Base-by-base conservation (phyloP, 2,888 invertebrate genomes). In the Orthosia gothica region DNA sequence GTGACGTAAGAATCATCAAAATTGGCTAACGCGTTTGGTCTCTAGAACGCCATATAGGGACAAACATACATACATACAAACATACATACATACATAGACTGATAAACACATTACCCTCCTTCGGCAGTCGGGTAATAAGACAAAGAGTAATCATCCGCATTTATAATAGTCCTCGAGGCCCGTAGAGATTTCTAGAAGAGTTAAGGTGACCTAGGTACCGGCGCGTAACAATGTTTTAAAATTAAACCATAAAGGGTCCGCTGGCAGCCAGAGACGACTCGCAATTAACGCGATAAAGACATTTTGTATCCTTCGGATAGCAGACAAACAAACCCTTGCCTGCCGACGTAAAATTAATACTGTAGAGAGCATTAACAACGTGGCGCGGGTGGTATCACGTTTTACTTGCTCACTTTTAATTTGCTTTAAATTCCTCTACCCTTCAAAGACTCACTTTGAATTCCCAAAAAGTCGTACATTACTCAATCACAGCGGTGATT, bases 201-300 rank as follows among this genome's bases (percentile, higher is more conserved):
- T 69, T 73, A 72, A 76, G 76, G 62, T 72, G 77, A 77, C 73
- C 75, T 82, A 84, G 72, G 79, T 78, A 85, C 81, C 82, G 76
- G 82, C 82, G 81, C 81, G 81, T 85, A 87, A 89, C 89, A 89
- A 90, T 89, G 89, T 91, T 91, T 89, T 88, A 91, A n/a, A 91
- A 91, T 91, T 88, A 87, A 88, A 83, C 80, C 86, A 87, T 89
- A 88, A 89, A 90, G 89, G 89, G 87, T 86, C 81, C 80, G 76
- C 86, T 85, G 77, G 83, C 82, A 86, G 87, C 86, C 86, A 77
- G 87, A 89, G 87, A 86, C 87, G 88, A 83, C 83, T 87, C 82
- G 89, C 90, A 93, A 92, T 94, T 93, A 93, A 91, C 90, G 83
- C 87, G 89, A 93, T 94, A 91, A 92, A 94, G 92, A 92, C 92